Evolutionary conservation across 2,113 vertebrate species (phyloP).

Genomic region (Cryptomyrus ogoouensis): DNA sequence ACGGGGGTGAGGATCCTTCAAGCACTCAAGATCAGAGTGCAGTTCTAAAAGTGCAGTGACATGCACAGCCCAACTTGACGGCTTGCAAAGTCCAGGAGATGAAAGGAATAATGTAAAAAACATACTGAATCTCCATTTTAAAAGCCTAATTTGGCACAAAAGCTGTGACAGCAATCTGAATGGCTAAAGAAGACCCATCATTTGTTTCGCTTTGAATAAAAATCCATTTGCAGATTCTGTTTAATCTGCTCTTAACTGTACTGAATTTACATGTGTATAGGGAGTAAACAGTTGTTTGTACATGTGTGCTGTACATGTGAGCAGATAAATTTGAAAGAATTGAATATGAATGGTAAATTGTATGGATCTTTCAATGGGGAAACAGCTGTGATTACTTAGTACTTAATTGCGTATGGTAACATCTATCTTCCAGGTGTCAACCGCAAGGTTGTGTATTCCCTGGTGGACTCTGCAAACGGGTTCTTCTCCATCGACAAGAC

Average conservation of each 20-base stretch:
- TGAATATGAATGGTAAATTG: background rate
- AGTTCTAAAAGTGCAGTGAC: slow-evolving; percentile 18
- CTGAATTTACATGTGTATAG: background rate
- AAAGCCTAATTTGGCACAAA: slow-evolving; percentile 20
- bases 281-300: background rate
- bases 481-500: slow-evolving; percentile 82
- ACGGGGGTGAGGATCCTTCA: background rate
- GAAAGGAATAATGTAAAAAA: background rate
- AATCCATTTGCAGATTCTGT: background rate
- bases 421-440: slow-evolving; percentile 67
- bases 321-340: slow-evolving; percentile 9
- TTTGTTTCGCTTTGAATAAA: background rate
- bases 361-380: background rate
- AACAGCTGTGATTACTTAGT: background rate
- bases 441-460: slow-evolving; percentile 77
- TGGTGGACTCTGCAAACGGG: slow-evolving; percentile 71
- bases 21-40: background rate
- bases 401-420: background rate
- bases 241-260: no score
- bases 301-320: background rate
- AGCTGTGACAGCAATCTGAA: background rate
- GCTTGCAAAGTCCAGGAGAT: background rate
- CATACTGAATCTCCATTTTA: background rate
- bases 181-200: background rate
- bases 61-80: slow-evolving; percentile 13